Evolutionary conservation across 2,113 vertebrate genomes (phyloP).

Genomic region (Zosterops lateralis): DNA sequence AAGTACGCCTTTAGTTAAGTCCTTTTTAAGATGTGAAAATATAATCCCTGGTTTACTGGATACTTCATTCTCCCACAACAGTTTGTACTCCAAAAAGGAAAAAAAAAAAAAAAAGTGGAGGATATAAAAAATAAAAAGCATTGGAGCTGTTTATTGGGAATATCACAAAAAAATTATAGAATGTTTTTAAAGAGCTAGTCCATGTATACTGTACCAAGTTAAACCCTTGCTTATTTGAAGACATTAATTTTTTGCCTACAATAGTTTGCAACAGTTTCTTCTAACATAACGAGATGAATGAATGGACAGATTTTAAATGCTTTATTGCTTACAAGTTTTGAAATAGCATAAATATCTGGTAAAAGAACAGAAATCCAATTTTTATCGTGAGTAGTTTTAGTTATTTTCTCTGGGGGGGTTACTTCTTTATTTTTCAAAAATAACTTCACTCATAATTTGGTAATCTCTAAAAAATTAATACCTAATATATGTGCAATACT

Average conservation of each 20-base stretch:
- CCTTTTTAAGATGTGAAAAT: not conserved
- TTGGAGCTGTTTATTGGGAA: not conserved
- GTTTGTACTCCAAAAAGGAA: not conserved
- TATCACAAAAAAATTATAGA: not conserved
- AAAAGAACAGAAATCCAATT: not conserved
- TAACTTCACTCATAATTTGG: not conserved
- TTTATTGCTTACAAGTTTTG: constrained; percentile 10
- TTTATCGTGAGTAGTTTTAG: not conserved
- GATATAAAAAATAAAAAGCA: not conserved
- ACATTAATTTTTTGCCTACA: not conserved
- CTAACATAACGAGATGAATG: not conserved
- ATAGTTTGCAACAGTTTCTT: not conserved
- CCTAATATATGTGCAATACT: not conserved
- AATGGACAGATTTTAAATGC: constrained; percentile 54
- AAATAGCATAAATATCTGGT: not conserved
- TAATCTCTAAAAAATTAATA: not conserved
- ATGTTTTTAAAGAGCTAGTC: not conserved
- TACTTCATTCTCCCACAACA: not conserved
- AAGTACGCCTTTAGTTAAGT: not conserved
- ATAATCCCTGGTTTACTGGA: not conserved
- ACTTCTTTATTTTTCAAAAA: not conserved
- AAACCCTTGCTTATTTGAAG: not conserved
- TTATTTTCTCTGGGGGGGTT: not conserved
- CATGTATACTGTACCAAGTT: not conserved
- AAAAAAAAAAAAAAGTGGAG: not conserved